Evolutionary conservation across 2,797 vertebrate genomes (phyloP).

Genomic region (Oreochromis mossambicus): DNA sequence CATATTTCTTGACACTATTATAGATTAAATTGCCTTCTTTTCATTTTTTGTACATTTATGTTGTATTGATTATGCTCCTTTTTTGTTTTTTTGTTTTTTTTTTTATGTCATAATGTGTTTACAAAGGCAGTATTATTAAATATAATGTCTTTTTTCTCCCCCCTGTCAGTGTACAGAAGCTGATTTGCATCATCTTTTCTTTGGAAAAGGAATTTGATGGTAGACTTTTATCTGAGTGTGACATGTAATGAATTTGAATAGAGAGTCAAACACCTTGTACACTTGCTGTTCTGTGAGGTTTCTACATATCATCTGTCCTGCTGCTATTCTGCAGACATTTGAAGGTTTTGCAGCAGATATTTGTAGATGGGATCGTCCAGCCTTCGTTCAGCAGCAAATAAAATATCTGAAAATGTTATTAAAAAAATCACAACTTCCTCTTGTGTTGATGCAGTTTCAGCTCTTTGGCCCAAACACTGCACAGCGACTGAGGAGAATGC

Average conservation of each 20-base stretch:
- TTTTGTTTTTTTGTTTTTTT: background rate
- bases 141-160: constrained; percentile 3
- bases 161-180: constrained; percentile 51
- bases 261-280: background rate
- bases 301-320: constrained; percentile 2
- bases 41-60: constrained; percentile 40
- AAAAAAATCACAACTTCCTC: background rate
- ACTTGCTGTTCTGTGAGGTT: constrained; percentile 12
- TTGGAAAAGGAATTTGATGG: constrained; percentile 63
- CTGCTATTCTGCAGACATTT: background rate
- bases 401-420: background rate
- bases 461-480: constrained; percentile 1
- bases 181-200: constrained; percentile 64
- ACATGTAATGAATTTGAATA: constrained; percentile 17
- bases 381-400: background rate
- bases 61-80: constrained; percentile 20
- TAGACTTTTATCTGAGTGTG: constrained; percentile 60
- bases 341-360: background rate
- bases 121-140: constrained; percentile 46
- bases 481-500: background rate
- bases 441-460: background rate
- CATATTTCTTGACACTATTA: constrained; percentile 41
- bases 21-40: constrained; percentile 38
- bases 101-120: constrained; percentile 37
- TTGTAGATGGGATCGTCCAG: background rate